Conservation (phyloP, 2,797 vertebrate species). For the Aplochiton taeniatus region DNA sequence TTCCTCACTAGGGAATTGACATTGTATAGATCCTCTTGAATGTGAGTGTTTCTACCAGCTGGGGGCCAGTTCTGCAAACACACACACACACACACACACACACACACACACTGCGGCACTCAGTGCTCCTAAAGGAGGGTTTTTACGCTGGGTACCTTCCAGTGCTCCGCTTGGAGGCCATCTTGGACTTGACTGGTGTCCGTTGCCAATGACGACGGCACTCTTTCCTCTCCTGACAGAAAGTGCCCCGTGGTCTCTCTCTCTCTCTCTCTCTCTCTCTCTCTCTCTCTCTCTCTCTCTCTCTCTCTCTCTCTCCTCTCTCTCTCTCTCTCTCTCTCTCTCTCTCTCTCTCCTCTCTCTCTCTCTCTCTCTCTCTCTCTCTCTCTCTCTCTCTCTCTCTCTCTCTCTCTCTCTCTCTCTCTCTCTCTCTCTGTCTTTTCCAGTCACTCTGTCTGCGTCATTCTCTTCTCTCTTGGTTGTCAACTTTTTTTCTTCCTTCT, state of each 20-base stretch:
- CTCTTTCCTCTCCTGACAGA: no score
- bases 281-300: no score
- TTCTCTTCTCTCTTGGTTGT: neutral
- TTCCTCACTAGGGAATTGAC: neutral
- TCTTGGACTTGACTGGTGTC: no score
- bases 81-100: neutral
- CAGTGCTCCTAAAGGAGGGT: neutral
- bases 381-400: slow-evolving; percentile 17
- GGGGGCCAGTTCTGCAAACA: neutral
- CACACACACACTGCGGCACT: neutral
- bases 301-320: no score
- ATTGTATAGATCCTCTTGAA: neutral
- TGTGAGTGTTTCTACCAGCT: neutral
- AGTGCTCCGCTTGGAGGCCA: no score
- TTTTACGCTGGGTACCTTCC: no score
- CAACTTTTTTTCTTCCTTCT: slow-evolving; percentile 16
- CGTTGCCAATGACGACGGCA: no score
- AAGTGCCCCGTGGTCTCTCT: no score
- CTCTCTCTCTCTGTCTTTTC: neutral
- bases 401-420: neutral
- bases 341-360: neutral
- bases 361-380: slow-evolving; percentile 13
- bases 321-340: no score
- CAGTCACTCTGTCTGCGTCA: neutral
- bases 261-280: no score